These are phyloP conservation scores for Ruditapes philippinarum DNA, from an alignment of 1,140 invertebrate species.

Conservation along the genomic window DNA sequence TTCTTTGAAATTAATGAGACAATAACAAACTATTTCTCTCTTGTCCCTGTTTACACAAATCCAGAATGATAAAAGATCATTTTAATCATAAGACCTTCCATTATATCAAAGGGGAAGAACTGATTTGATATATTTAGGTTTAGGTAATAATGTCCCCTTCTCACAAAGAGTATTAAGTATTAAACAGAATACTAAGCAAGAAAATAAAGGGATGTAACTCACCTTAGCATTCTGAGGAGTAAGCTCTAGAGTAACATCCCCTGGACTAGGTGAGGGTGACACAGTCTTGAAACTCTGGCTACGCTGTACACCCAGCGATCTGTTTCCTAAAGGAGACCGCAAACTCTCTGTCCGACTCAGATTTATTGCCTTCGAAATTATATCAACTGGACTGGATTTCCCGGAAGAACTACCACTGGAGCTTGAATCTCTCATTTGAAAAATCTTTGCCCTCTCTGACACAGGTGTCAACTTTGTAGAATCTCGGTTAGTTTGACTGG, in stretches of 20 bases:
- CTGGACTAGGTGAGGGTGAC: not conserved
- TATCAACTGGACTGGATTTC: constrained; percentile 58
- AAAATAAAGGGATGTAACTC: constrained; percentile 45
- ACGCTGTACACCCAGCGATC: constrained; percentile 7
- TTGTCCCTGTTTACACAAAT: too few relatives aligned
- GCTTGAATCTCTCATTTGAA: constrained; percentile 49
- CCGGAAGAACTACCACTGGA: constrained; percentile 17
- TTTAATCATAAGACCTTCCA: too few relatives aligned
- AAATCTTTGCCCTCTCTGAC: constrained; percentile 56
- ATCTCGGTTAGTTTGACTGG: constrained; percentile 4
- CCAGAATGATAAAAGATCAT: too few relatives aligned
- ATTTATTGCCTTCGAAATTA: constrained; percentile 55
- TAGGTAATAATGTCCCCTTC: too few relatives aligned
- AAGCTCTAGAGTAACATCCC: constrained; percentile 64
- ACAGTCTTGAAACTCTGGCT: constrained; percentile 55
- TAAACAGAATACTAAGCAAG: too few relatives aligned
- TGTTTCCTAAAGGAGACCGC: constrained; percentile 29
- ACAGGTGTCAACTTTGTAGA: constrained; percentile 57
- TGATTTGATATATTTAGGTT: too few relatives aligned
- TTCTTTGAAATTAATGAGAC: too few relatives aligned
- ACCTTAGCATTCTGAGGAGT: constrained; percentile 46
- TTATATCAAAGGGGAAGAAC: too few relatives aligned
- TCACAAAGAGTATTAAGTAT: too few relatives aligned
- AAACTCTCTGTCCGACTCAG: constrained; percentile 53
- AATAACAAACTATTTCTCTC: too few relatives aligned